Base-by-base conservation (phyloP, 2,113 vertebrate species). In the Aspidoscelis tigris region DNA sequence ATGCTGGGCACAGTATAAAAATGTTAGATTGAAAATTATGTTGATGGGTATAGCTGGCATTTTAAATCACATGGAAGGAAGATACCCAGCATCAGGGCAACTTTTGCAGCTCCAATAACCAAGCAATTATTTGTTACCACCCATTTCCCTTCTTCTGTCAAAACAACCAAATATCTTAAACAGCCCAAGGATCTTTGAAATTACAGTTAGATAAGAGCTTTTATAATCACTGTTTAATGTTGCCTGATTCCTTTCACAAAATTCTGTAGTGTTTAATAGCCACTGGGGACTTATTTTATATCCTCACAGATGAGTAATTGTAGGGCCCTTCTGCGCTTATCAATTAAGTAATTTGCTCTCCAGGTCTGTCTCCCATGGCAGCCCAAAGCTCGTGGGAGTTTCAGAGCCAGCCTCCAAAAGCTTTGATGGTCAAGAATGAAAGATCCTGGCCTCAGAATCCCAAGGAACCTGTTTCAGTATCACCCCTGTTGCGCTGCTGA, bases 1-100 rank as follows among this genome's bases (percentile, higher is more conserved):
- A 88, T 88, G 92, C 84, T 75, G 90, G 90, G 91, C 87, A 87
- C 83, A 68, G 64, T 71, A 39, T 83, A 86, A 73, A 39, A 88
- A 83, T 88, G 82, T 92, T 90, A 55, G 87, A 44, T 71, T 84
- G 80, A 93, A 93, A 93, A 92, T 89, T 6, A 80, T 92, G 84
- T 93, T 94, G 91, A 91, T 55, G 68, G 26, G 58, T 87, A 55
- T 86, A 88, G 80, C 64, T 84, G 83, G 86, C 89, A 84, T 93
- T 95, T 96, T 92, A 89, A 92, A 92, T 87, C 92, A 93, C 83
- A 77, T 50, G 83, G 87, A 78, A 82, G 82, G 85, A 89, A 76
- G 21, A 87, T 47, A 14, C 1, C 41, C 86, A 41, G 11, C 78
- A 44, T 81, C 92, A 89, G 93, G 84, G 88, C 89, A 94, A 88